A percentile compares a stretch with the other conserved stretches of the same genome.
These are phyloP conservation scores for Echeneis naucrates DNA, from an alignment of 2,797 vertebrate genomes.

Conservation along the genomic window DNA sequence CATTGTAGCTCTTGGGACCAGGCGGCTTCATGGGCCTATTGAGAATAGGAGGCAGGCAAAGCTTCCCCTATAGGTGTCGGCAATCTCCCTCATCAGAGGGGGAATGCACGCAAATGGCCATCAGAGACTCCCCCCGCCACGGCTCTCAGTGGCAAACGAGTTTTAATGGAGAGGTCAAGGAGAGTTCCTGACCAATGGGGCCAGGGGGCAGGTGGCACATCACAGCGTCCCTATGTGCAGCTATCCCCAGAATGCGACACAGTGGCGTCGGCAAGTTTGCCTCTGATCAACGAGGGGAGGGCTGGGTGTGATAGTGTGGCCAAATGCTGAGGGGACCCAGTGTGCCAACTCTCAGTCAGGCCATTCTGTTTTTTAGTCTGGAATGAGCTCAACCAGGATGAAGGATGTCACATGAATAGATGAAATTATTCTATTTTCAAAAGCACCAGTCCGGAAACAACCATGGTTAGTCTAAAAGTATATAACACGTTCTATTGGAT, in stretches of 20 bases:
- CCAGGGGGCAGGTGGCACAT: slow-evolving; percentile 85
- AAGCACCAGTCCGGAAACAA: too few relatives aligned
- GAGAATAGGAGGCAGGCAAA: slow-evolving; percentile 51
- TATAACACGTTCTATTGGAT: too few relatives aligned
- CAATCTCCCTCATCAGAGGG: slow-evolving; percentile 70
- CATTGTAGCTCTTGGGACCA: slow-evolving; percentile 67
- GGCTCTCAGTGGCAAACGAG: slow-evolving; percentile 77
- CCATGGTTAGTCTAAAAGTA: too few relatives aligned
- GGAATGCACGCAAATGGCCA: slow-evolving; percentile 81
- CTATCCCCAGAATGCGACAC: slow-evolving; percentile 89
- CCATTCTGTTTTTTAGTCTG: slow-evolving; percentile 31
- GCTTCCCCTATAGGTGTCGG: slow-evolving; percentile 76
- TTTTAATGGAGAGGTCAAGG: slow-evolving; percentile 82
- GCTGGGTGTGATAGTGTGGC: slow-evolving; percentile 66
- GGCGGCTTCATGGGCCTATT: slow-evolving; percentile 53
- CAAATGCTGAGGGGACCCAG: slow-evolving; percentile 77
- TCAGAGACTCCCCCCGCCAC: slow-evolving; percentile 70
- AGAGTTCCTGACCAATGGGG: slow-evolving; percentile 80
- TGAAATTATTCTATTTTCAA: too few relatives aligned
- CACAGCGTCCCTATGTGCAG: slow-evolving; percentile 80
- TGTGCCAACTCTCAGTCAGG: slow-evolving; percentile 52
- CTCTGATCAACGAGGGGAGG: slow-evolving; percentile 80
- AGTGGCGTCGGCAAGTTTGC: slow-evolving; percentile 85
- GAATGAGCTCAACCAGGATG: neutral
- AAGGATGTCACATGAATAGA: too few relatives aligned